Percentiles rank a stretch among this genome's conserved stretches.
Conservation (phyloP, 2,888 invertebrate species). For the Leptura quadrifasciata region DNA sequence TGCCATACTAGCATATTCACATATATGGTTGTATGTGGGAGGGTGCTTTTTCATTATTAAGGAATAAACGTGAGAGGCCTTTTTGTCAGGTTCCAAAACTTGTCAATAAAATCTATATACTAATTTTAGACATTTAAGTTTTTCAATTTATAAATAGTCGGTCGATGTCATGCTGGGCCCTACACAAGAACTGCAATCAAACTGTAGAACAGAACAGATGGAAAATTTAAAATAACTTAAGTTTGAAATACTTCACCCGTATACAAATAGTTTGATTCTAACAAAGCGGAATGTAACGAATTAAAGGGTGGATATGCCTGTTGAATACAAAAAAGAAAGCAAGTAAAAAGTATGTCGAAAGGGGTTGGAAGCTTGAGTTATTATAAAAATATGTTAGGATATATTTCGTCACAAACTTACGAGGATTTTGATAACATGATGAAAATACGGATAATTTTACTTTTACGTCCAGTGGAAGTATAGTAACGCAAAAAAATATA, state of each 20-base stretch:
- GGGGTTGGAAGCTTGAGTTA: background rate
- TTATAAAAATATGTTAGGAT: background rate
- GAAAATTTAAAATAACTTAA: background rate
- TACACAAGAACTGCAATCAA: background rate
- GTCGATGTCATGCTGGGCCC: too few species aligned
- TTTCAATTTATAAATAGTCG: too few species aligned
- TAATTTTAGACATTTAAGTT: too few species aligned
- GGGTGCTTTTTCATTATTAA: too few species aligned
- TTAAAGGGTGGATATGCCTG: constrained; percentile 2
- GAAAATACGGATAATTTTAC: background rate
- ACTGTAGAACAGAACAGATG: background rate
- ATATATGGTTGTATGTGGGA: too few species aligned
- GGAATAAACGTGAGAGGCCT: too few species aligned
- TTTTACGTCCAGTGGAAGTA: too few species aligned
- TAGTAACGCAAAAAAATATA: too few species aligned
- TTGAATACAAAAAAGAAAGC: background rate
- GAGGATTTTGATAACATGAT: background rate
- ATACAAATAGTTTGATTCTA: constrained; percentile 4
- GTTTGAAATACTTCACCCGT: background rate
- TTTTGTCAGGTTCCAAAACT: too few species aligned
- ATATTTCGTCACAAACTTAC: background rate
- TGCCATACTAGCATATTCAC: too few species aligned
- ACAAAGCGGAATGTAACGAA: background rate
- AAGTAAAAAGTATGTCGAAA: background rate
- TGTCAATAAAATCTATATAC: too few species aligned